Conservation (phyloP, 2,888 invertebrate genomes). For the Dione juno region DNA sequence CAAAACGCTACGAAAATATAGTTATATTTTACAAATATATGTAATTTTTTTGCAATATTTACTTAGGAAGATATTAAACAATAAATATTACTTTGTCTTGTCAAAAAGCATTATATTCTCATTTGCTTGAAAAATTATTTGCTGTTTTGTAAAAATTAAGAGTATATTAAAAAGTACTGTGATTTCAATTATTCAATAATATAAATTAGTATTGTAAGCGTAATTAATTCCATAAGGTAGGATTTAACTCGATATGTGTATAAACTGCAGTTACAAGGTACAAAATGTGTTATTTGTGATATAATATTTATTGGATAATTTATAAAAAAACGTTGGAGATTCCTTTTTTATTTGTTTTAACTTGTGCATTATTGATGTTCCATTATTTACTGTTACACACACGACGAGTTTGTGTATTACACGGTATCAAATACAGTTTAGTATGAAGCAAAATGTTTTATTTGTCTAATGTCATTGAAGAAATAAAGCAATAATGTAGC, state of each 20-base stretch:
- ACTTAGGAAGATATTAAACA: no score
- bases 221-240: conserved; percentile 37
- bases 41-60: no score
- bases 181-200: conserved; percentile 53
- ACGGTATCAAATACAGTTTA: conserved; percentile 38
- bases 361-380: conserved; percentile 48
- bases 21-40: no score
- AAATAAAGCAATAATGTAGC: no score
- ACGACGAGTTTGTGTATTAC: conserved; percentile 40
- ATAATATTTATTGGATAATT: conserved; percentile 58
- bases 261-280: conserved; percentile 53
- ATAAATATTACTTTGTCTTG: background rate
- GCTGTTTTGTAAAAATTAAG: conserved; percentile 33
- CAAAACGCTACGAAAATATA: no score
- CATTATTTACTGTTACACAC: conserved; percentile 42
- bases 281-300: conserved; percentile 71
- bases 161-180: conserved; percentile 56
- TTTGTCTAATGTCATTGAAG: background rate
- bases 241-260: conserved; percentile 12
- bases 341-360: conserved; percentile 44
- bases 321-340: conserved; percentile 48
- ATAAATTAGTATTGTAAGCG: conserved; percentile 36
- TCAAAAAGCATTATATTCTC: background rate
- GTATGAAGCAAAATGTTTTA: conserved; percentile 24
- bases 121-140: conserved; percentile 18